Evolutionary conservation across 1,140 invertebrate species (phyloP), one percentile per base, ranked within the genome.

Genomic region (Sycobia sp.): DNA sequence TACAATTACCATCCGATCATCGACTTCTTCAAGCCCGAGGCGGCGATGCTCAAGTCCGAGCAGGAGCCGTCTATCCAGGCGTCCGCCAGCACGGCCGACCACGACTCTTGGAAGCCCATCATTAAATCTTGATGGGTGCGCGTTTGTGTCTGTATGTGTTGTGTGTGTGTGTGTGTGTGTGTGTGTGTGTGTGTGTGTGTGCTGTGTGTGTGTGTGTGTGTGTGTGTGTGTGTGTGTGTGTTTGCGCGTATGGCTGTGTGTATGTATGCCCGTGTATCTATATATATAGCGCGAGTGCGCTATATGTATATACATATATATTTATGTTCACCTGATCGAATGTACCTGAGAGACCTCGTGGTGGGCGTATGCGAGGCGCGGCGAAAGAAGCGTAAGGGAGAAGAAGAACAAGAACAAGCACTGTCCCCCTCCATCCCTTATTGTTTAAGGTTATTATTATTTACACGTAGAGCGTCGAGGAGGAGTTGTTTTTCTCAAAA

Each of bases 1-100:
- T 93, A 92, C 70, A 91, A 89, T 73, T 93, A 93, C 71, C 91
- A 93, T 76, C 91, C 91, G 3, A 93, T 93, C 51, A 91, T 92
- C 65, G 90, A 92, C 69, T 93, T 91, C 75, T 93, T 93, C 73
- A 87, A 86, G 54, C 78, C 80, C n/a, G 76, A 81, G 56, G 77
- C 80, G 18, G 73, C 78, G 22, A 79, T 79, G 78, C 58, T 82
- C 9, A 75, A 81, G 50, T 69, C 73, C 5, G 70, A 76, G 14
- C n/a, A n/a, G n/a, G 62, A 59, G 13, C 38, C 41, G 3, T 32
- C 44, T 3, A 58, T 66, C 2, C 53, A 63, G 41, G n/a, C 69
- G 0, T 49, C 61, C 10, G 53, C 66, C 38, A 44, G 56, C 2
- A 23, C 56, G 10, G 23, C 50, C 7, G 11, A 62, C 9, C 13